phyloP scores from a whole-genome alignment of 1,140 invertebrate species.

The Pissodes strobi region DNA sequence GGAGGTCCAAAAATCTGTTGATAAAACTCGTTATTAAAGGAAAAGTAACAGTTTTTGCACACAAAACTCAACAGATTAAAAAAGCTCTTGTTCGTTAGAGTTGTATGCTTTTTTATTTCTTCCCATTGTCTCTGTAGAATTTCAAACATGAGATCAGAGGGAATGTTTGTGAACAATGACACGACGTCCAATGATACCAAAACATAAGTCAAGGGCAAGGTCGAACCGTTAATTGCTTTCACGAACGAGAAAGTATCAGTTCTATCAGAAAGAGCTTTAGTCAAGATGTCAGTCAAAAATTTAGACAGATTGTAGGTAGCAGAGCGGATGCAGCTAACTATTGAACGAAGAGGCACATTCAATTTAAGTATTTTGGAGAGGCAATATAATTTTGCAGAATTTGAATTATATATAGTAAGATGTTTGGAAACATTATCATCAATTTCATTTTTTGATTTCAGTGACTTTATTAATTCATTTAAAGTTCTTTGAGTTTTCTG shows the following conservation, averaged over 20 bases:
- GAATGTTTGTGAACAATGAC: neutral
- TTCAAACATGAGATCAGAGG: neutral
- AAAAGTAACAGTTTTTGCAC: neutral
- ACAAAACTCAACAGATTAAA: neutral
- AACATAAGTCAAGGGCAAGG: neutral
- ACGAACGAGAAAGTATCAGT: constrained; percentile 1
- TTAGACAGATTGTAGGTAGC: neutral
- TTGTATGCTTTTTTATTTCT: neutral
- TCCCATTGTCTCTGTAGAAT: neutral
- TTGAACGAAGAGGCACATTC: neutral
- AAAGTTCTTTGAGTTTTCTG: neutral
- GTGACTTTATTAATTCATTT: neutral
- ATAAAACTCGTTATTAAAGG: neutral
- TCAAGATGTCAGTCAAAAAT: neutral
- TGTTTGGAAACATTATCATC: neutral
- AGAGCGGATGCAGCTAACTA: neutral
- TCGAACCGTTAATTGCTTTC: neutral
- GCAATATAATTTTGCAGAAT: neutral
- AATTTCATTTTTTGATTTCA: neutral
- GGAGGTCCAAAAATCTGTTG: constrained; percentile 6
- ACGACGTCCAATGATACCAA: neutral
- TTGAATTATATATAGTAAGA: neutral
- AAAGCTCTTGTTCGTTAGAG: neutral
- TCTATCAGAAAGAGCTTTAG: neutral
- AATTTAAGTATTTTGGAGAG: neutral